Percentiles rank a stretch among this genome's conserved stretches.
phyloP scores from a whole-genome alignment of 2,888 invertebrate species.

The Glyphotaelius pellucidus region DNA sequence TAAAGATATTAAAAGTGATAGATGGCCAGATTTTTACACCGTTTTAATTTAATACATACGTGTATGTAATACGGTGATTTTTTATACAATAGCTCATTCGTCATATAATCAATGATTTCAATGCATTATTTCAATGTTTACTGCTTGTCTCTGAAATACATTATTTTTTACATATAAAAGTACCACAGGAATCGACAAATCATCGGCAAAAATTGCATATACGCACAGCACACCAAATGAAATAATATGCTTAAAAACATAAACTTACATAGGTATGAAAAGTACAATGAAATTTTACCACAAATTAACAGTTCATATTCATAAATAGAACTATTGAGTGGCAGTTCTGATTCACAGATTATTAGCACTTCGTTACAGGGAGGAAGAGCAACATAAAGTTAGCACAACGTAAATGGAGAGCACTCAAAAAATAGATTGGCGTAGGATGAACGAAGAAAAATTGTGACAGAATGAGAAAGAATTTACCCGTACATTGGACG shows the following conservation, averaged over 20 bases:
- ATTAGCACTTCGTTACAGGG: background rate
- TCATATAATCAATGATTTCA: background rate
- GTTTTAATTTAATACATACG: background rate
- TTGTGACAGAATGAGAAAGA: background rate
- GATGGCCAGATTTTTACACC: slow-evolving; percentile 1
- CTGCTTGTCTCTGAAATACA: background rate
- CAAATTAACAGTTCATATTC: background rate
- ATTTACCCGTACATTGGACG: background rate
- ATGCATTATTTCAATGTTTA: background rate
- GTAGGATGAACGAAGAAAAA: background rate
- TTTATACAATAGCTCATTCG: background rate
- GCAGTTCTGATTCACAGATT: background rate
- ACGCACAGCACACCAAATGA: background rate
- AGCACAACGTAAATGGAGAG: background rate
- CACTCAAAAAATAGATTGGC: background rate
- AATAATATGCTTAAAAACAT: background rate
- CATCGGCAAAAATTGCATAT: background rate
- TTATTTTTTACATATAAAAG: too few species aligned
- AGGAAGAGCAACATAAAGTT: background rate
- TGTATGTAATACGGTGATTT: background rate
- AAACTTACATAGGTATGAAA: background rate
- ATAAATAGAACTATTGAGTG: background rate
- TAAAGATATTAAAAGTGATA: slow-evolving; percentile 32
- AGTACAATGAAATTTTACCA: background rate
- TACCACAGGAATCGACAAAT: background rate